Evolutionary conservation across 2,113 vertebrate genomes (phyloP).

Genomic region (Urocolius indicus): DNA sequence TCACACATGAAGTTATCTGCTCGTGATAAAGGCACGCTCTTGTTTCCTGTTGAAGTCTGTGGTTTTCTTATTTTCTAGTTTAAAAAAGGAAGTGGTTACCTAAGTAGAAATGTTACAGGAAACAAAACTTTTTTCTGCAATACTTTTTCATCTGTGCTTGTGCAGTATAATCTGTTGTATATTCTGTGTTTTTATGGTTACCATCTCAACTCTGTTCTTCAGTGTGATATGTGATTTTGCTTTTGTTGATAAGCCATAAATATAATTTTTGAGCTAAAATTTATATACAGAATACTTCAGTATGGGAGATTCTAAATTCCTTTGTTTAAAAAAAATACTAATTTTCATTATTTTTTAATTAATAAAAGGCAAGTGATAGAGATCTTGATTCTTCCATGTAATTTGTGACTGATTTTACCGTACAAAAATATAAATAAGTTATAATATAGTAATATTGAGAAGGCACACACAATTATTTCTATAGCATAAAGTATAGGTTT

Average conservation of each 20-base stretch:
- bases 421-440: neutral
- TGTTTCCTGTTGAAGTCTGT: slow-evolving; percentile 33
- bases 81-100: slow-evolving; percentile 52
- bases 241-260: neutral
- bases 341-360: neutral
- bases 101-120: neutral
- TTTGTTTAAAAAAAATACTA: neutral
- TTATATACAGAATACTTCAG: neutral
- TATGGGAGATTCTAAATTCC: neutral
- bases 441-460: neutral
- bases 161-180: neutral
- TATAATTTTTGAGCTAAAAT: neutral
- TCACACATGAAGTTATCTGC: neutral
- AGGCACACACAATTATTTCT: neutral
- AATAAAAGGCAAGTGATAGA: neutral
- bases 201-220: neutral
- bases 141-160: neutral
- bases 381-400: neutral
- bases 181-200: neutral
- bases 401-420: neutral
- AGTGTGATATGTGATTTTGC: fast-evolving
- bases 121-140: neutral
- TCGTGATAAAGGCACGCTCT: neutral
- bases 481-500: neutral
- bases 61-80: slow-evolving; percentile 31